Base-by-base conservation (phyloP, 1,140 invertebrate species). In the Drosophila melanica region DNA sequence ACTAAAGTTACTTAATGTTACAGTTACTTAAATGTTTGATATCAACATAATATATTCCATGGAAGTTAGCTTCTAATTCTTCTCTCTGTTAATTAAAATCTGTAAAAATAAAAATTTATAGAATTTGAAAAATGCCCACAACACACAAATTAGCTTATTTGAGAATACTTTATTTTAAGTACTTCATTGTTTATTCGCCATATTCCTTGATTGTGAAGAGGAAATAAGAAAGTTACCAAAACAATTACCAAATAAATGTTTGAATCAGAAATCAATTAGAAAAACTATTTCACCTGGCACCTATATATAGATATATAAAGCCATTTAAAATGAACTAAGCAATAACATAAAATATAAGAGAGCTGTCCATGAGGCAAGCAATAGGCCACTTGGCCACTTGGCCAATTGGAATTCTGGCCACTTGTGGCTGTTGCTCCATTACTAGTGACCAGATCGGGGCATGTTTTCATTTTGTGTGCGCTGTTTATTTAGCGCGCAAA, bases 341-440 rank as follows among this genome's bases (percentile, higher is more conserved):
- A 41, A 27, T 27, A 67, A 42, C 45, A 41, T 37, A 51, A 48
- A 27, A 51, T 44, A 67, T 44, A 44, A 35, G 6, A 50, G n/a
- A 7, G 42, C 9, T 41, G 20, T 12, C 44, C 16, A 54, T 41
- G 7, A 20, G 51, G 14, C 23, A 51, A 35, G 18, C 68, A n/a
- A n/a, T n/a, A n/a, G 47, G 65, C 62, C 78, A 80, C 77, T 80
- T 72, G 72, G 16, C 65, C 37, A 58, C 33, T 75, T 54, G 66
- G 48, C 14, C 30, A 20, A n/a, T 62, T 63, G 14, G 50, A 12
- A 63, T 20, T 73, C 50, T 63, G 54, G 63, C 81, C 81, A 85
- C 77, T 85, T 86, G 81, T 85, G 74, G 81, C 81, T 81, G 42
- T 14, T 58, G 53, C 14, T 20, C 65, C 75, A 70, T 55, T 75